phyloP scores from a whole-genome alignment of 2,113 vertebrate species.

The Oreochromis tanganicae region DNA sequence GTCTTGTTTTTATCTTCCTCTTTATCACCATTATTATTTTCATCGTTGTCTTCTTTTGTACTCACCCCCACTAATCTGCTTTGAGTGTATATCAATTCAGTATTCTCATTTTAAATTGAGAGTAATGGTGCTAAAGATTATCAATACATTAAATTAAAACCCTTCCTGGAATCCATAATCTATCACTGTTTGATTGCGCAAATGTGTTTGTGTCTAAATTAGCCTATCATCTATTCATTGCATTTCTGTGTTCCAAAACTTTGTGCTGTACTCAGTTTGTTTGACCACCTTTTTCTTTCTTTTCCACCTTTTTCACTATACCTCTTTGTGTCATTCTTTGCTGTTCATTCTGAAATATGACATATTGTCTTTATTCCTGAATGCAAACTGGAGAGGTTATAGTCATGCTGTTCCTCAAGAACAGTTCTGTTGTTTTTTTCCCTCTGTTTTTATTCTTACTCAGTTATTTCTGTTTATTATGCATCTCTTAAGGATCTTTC shows the following conservation, averaged over 20 bases:
- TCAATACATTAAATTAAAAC: neutral
- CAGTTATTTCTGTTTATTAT: neutral
- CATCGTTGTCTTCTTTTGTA: neutral
- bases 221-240: neutral
- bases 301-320: neutral
- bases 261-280: neutral
- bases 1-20: neutral
- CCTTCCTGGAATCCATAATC: neutral
- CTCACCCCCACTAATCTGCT: neutral
- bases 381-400: neutral
- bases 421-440: neutral
- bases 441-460: neutral
- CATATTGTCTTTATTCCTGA: neutral
- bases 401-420: neutral
- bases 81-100: neutral
- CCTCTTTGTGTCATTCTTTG: neutral
- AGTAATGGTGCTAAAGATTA: neutral
- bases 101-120: neutral
- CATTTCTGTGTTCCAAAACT: neutral
- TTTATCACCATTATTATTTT: neutral
- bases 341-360: neutral
- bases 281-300: neutral
- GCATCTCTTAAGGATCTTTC: neutral
- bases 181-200: neutral
- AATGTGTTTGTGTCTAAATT: neutral